phyloP scores from a whole-genome alignment of 2,113 vertebrate species.

The Pardalotus punctatus region DNA sequence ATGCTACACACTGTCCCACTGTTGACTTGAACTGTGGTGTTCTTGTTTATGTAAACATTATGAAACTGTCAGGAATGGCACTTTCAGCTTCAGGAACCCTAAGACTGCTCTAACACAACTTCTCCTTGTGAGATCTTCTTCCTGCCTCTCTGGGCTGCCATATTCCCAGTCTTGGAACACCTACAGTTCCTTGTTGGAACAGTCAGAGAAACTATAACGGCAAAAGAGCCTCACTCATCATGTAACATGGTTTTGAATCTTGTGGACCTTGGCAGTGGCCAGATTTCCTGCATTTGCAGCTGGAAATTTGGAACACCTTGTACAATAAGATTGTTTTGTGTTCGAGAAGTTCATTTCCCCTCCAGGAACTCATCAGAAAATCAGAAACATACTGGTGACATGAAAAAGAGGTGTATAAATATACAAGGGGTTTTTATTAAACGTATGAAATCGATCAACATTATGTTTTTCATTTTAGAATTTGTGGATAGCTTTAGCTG shows the following conservation, averaged over 20 bases:
- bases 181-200: background rate
- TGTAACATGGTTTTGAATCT: background rate
- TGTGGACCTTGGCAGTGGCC: background rate
- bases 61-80: background rate
- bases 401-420: background rate
- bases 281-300: background rate
- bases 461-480: background rate
- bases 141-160: background rate
- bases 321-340: background rate
- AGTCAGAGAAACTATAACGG: background rate
- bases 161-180: background rate
- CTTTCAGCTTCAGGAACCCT: background rate
- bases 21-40: background rate
- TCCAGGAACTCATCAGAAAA: background rate
- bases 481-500: background rate
- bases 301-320: background rate
- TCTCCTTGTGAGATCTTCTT: background rate
- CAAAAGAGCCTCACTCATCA: fast-evolving
- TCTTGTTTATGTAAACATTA: background rate
- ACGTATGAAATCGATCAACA: fast-evolving
- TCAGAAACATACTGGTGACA: background rate
- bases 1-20: background rate
- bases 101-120: background rate
- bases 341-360: background rate
- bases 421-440: background rate